These are phyloP conservation scores for Gulo gulo DNA, from an alignment of 2,113 vertebrate species.

Conservation along the genomic window DNA sequence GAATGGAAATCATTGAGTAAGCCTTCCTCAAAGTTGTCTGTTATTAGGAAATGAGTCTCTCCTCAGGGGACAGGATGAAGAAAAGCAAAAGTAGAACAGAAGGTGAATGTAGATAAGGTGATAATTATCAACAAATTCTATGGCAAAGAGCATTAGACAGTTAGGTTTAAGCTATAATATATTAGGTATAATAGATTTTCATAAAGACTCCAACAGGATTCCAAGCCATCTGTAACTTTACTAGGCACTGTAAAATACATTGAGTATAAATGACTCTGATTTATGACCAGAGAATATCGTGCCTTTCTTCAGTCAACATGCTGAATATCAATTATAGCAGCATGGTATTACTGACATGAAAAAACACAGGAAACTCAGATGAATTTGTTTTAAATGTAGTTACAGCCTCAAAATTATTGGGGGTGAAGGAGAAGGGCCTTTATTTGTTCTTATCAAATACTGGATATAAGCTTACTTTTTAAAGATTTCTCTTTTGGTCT, in stretches of 20 bases:
- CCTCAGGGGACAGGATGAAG: not conserved
- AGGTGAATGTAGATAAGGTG: not conserved
- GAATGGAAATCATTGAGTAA: not conserved
- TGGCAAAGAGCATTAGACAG: not conserved
- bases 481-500: slow-evolving; percentile 6
- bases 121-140: not conserved
- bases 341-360: not conserved
- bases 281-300: not conserved
- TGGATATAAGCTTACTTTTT: not conserved
- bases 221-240: slow-evolving; percentile 13
- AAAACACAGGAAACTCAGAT: not conserved
- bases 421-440: not conserved
- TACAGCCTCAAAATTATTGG: not conserved
- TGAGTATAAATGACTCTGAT: not conserved
- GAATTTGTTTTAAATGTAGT: not conserved
- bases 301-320: not conserved
- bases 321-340: not conserved
- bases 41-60: not conserved
- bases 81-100: not conserved
- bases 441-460: not conserved
- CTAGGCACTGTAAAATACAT: not conserved
- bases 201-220: slow-evolving; percentile 35
- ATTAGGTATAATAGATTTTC: not conserved
- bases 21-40: not conserved
- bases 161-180: not conserved